phyloP scores from a whole-genome alignment of 2,888 invertebrate genomes.

The Dicyrtoma fusca region DNA sequence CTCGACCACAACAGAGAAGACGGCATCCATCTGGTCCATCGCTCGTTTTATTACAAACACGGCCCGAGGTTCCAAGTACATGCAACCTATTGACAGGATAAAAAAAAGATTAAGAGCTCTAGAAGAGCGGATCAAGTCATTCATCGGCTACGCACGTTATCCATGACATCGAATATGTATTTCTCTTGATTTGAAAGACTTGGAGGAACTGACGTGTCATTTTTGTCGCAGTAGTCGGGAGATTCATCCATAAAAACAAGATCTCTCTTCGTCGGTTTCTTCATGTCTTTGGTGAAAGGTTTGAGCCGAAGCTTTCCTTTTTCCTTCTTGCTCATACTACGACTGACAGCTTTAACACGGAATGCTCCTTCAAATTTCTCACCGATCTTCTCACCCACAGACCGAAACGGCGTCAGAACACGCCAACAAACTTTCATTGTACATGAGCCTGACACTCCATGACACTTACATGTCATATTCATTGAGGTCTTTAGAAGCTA shows the following conservation, averaged over 20 bases:
- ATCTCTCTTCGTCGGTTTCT: slow-evolving; percentile 87
- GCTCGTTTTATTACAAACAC: slow-evolving; percentile 79
- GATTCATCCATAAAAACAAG: slow-evolving; percentile 87
- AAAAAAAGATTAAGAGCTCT: background rate
- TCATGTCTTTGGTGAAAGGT: slow-evolving; percentile 75
- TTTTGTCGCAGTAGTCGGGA: slow-evolving; percentile 86
- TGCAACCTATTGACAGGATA: slow-evolving; percentile 44
- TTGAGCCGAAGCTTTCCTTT: slow-evolving; percentile 62
- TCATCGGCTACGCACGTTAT: no score
- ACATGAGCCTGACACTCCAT: slow-evolving; percentile 91
- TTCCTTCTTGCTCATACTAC: slow-evolving; percentile 56
- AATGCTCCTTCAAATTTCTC: slow-evolving; percentile 85
- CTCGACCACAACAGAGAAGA: slow-evolving; percentile 83
- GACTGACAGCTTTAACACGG: slow-evolving; percentile 73
- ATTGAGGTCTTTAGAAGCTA: slow-evolving; percentile 68
- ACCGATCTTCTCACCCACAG: slow-evolving; percentile 76
- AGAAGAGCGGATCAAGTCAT: no score
- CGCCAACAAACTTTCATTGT: slow-evolving; percentile 90
- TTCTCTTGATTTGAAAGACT: background rate
- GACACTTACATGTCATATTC: slow-evolving; percentile 89
- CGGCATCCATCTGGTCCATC: slow-evolving; percentile 85
- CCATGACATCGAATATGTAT: no score
- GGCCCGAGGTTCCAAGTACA: slow-evolving; percentile 74
- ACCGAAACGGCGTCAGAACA: slow-evolving; percentile 74
- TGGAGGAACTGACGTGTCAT: slow-evolving; percentile 70